These are phyloP conservation scores for Anguilla megastoma DNA, from an alignment of 2,797 vertebrate species.

Conservation along the genomic window DNA sequence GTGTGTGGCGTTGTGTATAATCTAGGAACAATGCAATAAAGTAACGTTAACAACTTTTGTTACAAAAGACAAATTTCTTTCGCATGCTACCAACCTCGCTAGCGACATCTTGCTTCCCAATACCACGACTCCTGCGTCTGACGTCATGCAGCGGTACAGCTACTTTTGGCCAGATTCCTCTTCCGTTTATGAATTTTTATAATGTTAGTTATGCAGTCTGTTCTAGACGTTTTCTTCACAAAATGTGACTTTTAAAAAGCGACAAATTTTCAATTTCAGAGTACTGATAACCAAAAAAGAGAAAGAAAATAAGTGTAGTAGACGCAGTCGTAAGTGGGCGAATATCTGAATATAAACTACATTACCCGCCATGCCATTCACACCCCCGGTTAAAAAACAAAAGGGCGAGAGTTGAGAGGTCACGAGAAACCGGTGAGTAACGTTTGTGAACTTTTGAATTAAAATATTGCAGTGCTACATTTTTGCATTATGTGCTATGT, in stretches of 20 bases:
- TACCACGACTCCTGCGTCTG: constrained; percentile 46
- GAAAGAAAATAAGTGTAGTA: not conserved
- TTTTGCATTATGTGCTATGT: not conserved
- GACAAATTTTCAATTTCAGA: not conserved
- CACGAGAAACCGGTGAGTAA: constrained; percentile 54
- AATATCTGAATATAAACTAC: constrained; percentile 44
- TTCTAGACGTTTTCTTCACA: not conserved
- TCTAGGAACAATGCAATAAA: not conserved
- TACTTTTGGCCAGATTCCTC: not conserved
- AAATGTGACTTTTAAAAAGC: not conserved
- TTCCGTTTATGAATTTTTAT: not conserved
- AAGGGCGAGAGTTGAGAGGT: constrained; percentile 50
- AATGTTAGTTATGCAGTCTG: not conserved
- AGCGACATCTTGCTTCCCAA: constrained; percentile 67
- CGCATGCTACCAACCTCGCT: constrained; percentile 59
- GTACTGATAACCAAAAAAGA: not conserved
- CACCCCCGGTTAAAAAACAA: not conserved
- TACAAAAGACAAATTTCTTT: not conserved
- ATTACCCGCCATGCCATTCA: constrained; percentile 52
- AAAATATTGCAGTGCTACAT: not conserved
- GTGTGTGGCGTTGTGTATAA: not conserved
- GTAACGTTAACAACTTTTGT: not conserved
- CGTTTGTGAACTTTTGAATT: constrained; percentile 5
- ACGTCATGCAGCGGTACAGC: constrained; percentile 37
- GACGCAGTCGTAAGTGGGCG: not conserved